Conservation (phyloP, 2,797 vertebrate genomes). For the Halcyon smyrnensis region DNA sequence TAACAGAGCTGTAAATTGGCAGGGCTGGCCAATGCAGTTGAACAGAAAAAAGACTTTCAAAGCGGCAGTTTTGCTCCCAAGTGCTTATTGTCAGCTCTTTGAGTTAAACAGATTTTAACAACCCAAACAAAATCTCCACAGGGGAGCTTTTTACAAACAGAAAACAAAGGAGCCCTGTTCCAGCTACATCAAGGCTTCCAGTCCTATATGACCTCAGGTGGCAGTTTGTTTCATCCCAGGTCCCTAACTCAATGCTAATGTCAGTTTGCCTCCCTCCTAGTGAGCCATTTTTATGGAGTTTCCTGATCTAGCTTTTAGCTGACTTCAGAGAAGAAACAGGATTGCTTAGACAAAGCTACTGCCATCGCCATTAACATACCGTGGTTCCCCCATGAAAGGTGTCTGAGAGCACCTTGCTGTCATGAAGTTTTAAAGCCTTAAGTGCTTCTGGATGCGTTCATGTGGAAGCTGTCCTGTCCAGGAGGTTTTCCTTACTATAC, state of each 20-base stretch:
- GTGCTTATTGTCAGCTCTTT: constrained; percentile 59
- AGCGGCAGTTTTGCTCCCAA: constrained; percentile 51
- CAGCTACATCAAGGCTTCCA: constrained; percentile 54
- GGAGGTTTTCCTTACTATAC: background rate
- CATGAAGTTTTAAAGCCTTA: background rate
- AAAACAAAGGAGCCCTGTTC: constrained; percentile 40
- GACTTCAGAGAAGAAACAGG: background rate
- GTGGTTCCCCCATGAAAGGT: background rate
- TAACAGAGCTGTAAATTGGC: constrained; percentile 24
- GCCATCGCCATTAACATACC: background rate
- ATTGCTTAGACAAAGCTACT: background rate
- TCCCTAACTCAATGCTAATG: constrained; percentile 6
- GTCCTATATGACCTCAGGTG: constrained; percentile 9
- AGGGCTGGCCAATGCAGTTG: constrained; percentile 26
- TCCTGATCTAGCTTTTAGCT: background rate
- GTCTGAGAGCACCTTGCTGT: background rate
- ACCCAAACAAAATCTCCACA: constrained; percentile 64
- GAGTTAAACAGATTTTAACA: constrained; percentile 71
- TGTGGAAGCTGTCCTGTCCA: rapidly evolving
- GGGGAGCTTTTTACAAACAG: constrained; percentile 48
- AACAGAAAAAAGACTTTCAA: constrained; percentile 61
- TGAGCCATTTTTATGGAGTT: background rate
- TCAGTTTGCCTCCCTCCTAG: background rate
- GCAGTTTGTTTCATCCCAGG: constrained; percentile 37
- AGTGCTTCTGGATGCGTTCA: background rate